These are phyloP conservation scores for Zaprionus nigranus DNA, from an alignment of 1,140 invertebrate species.

Conservation along the genomic window DNA sequence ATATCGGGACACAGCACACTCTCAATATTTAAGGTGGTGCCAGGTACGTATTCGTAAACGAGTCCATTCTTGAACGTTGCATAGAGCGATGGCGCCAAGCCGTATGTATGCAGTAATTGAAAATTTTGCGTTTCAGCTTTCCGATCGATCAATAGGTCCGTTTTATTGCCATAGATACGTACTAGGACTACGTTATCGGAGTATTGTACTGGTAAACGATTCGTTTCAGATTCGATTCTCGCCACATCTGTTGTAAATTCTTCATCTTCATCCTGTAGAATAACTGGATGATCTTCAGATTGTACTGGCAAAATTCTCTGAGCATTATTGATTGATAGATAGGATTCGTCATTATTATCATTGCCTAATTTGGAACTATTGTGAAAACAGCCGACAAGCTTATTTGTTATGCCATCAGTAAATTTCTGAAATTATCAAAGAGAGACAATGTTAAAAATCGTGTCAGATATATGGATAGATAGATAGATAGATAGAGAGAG, in stretches of 20 bases:
- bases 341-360: conserved; percentile 50
- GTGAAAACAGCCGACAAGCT: conserved; percentile 92
- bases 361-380: conserved; percentile 61
- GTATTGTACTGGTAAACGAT: conserved; percentile 74
- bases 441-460: neutral
- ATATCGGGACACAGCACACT: conserved; percentile 89
- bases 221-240: conserved; percentile 46
- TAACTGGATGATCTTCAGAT: conserved; percentile 57
- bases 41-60: conserved; percentile 95
- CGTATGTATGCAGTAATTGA: conserved; percentile 89
- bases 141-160: conserved; percentile 96
- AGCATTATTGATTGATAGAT: conserved; percentile 55
- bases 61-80: conserved; percentile 97
- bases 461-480: neutral
- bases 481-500: neutral
- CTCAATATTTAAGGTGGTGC: conserved; percentile 90
- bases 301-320: conserved; percentile 43
- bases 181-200: conserved; percentile 92
- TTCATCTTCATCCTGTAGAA: conserved; percentile 33
- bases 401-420: conserved; percentile 98
- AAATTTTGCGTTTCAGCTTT: conserved; percentile 92
- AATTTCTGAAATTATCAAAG: conserved; percentile 88
- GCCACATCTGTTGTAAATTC: neutral
- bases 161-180: conserved; percentile 96
- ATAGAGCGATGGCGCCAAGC: conserved; percentile 93